Evolutionary conservation across 2,797 vertebrate species (phyloP), one percentile per base, ranked within the genome.

Genomic region (Takifugu ocellatus): DNA sequence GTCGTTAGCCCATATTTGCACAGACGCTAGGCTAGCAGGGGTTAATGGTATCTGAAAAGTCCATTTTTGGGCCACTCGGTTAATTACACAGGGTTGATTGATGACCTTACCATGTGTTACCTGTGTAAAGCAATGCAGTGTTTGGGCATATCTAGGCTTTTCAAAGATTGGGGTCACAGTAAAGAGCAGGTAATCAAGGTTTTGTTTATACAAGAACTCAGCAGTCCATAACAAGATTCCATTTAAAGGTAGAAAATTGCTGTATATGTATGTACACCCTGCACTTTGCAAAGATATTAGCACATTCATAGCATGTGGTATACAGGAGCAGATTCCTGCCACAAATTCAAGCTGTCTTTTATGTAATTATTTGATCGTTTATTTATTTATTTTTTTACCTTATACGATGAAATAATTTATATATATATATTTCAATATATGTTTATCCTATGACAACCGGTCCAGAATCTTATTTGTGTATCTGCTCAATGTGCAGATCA

Each of bases 21-120:
- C 72, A 77, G 75, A n/a, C 75, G 81, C 86, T 85, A 82, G 78
- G 76, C 77, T 73, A 66, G 66, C 66, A 65, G 1, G 74, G 88
- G 89, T 89, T 91, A 89, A 91, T 88, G 82, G 77, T 82, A 68
- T 86, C 82, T 80, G 85, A 76, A 83, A 87, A 81, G 84, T 52
- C 57, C 70, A 55, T 82, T 87, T 77, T 81, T 54, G 54, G 70
- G 62, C 72, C 78, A 71, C 63, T 57, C 54, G 76, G 76, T 88
- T 88, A 85, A 89, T 89, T 85, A 84, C 62, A 55, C 56, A n/a
- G 66, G 60, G 59, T 70, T 87, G 84, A 85, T 54, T 64, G 68
- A 84, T 71, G 81, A 87, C 82, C 84, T 79, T 63, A 72, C 59
- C 51, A 26, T 65, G 42, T 55, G 55, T 72, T 81, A 81, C 78